Evolutionary conservation across 2,888 invertebrate genomes (phyloP), one percentile per base, ranked within the genome.

Genomic region (Amiota minor): DNA sequence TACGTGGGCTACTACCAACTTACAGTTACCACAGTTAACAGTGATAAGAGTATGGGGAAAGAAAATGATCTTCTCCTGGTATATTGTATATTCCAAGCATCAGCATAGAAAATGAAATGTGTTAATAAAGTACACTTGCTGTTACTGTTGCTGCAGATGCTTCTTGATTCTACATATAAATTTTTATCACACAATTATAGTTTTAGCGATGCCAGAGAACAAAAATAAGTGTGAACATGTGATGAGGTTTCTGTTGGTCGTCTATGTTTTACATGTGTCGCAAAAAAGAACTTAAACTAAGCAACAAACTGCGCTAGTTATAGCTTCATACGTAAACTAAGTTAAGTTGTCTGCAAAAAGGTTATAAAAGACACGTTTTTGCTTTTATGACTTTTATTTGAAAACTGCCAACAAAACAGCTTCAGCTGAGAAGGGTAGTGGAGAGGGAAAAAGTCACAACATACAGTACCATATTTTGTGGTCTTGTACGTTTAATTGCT

Each of bases 401-500:
- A 35, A 35, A 72, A 77, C 72, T 74, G 77, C 73, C 77, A 76
- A 59, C 59, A 59, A n/a, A 59, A 59, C 53, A 53, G 16, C n/a
- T 16, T 53, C n/a, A 10, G 18, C 16, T 9, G 3, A 56, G 9
- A 10, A 16, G 3, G 2, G 1, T 0, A 16, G 56, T 16, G 56
- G 18, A 9, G 35, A 53, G 59, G 59, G 11, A 6, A 35, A 35
- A 35, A 20, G 59, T 20, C 59, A 20, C 16, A 20, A 11, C 59
- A 18, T 20, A 59, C 35, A 18, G 20, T 20, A n/a, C n/a, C n/a
- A n/a, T n/a, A 59, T 20, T 20, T 64, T 70, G 72, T 62, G 50
- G 62, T 72, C 70, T 70, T 81, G 77, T 79, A 79, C 77, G 76
- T 82, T 86, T 86, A 86, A 86, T 91, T 91, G 90, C 90, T 89